Conservation (phyloP, 2,888 invertebrate genomes). For the Polyploca ridens region DNA sequence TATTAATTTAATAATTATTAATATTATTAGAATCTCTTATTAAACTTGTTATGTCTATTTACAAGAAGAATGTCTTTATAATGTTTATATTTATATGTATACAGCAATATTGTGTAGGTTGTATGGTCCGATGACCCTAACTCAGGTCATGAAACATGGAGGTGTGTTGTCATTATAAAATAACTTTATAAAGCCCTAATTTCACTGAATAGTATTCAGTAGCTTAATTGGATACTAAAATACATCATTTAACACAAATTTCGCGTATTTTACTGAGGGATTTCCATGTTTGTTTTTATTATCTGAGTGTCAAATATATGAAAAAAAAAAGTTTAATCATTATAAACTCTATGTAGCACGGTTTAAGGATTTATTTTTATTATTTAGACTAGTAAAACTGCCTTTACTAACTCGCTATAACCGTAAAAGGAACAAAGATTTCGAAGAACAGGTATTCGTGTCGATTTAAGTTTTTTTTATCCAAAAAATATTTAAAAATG, state of each 20-base stretch:
- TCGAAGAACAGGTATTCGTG: too few relatives aligned
- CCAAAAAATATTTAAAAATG: too few relatives aligned
- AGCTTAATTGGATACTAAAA: too few relatives aligned
- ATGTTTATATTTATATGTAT: neutral
- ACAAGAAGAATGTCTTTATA: neutral
- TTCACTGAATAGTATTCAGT: neutral
- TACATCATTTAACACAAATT: too few relatives aligned
- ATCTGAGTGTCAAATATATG: neutral
- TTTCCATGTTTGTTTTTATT: neutral
- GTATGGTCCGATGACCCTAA: neutral
- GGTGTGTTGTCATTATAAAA: neutral
- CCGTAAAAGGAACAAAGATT: neutral
- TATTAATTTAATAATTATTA: conserved; percentile 3
- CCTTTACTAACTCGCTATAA: neutral
- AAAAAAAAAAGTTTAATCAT: neutral
- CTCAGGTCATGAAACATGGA: neutral
- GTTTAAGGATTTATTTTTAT: neutral
- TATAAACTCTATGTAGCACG: neutral
- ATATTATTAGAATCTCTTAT: conserved; percentile 5
- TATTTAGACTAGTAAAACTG: neutral
- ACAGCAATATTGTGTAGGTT: neutral
- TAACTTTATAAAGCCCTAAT: neutral
- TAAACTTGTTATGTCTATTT: conserved; percentile 7
- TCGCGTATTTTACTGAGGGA: too few relatives aligned
- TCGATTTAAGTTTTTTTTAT: too few relatives aligned